Base-by-base conservation (phyloP, 2,888 invertebrate species). In the Rambutsinella grinnellia region DNA sequence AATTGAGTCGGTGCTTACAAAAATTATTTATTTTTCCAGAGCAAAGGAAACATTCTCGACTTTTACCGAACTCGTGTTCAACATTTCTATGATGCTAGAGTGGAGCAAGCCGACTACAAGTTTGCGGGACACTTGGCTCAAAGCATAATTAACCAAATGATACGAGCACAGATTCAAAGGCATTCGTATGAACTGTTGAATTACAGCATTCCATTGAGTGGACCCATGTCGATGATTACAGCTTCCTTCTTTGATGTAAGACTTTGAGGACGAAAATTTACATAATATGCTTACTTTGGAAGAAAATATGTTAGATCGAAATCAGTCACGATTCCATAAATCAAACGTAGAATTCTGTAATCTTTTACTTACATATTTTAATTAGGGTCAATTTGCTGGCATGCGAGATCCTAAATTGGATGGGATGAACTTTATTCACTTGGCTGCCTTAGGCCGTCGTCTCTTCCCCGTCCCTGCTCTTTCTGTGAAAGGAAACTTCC, bases 51-150 rank as follows among this genome's bases (percentile, higher is more conserved):
- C 86, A 89, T 95, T 46, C 87, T 95, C 79, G 93, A 93, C 10
- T 95, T 95, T 87, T 96, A 95, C 86, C 95, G 95, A 85, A 94
- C 94, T 85, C 90, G 95, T 85, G 94, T 93, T 0, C 93, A 93
- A 82, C 94, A 94, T 82, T 93, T 95, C 83, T 96, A 96, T 85
- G 93, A 93, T 79, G 95, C 94, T 0, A 92, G 93, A 72, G 94
- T 95, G 0, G 94, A 94, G 85, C 94, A 95, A 86, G 91, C 93
- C 0, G 93, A 93, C 83, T 95, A 94, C 85, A 92, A 92, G 81
- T 90, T 93, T 24, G 93, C 95, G 27, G 93, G 93, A 70, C 94
- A 95, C 84, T 90, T 94, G 2, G 91, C 94, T n/a, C 89, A 94
- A 58, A 89, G 94, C 46, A 84, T 84, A 24, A 84, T 84, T 19